Evolutionary conservation across 1,140 invertebrate genomes (phyloP).

Genomic region (Drosophila repleta): DNA sequence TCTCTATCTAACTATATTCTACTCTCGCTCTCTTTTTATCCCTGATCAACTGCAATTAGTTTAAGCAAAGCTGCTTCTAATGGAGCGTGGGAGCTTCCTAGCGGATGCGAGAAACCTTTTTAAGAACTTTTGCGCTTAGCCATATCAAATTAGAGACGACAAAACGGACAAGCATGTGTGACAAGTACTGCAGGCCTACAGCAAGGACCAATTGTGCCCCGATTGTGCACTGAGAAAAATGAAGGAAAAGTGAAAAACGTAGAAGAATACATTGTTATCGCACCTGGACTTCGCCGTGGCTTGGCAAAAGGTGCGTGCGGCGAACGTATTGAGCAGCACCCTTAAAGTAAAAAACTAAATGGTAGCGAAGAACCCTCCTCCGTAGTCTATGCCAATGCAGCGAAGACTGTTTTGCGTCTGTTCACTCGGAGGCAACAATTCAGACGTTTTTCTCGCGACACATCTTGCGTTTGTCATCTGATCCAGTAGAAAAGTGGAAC

Average conservation of each 20-base stretch:
- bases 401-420: neutral
- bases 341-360: constrained; percentile 62
- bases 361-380: constrained; percentile 51
- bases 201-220: constrained; percentile 66
- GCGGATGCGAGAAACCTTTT: constrained; percentile 12
- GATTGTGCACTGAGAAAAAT: constrained; percentile 45
- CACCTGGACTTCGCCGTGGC: constrained; percentile 63
- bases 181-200: too few relatives aligned
- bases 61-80: constrained; percentile 34
- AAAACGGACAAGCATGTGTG: neutral
- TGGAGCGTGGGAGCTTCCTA: constrained; percentile 72
- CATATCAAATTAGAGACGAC: constrained; percentile 41
- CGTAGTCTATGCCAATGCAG: neutral
- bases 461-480: neutral
- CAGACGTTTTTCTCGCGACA: constrained; percentile 42
- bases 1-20: neutral
- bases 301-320: constrained; percentile 53
- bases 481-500: constrained; percentile 59
- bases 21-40: neutral
- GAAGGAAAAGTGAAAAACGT: constrained; percentile 28
- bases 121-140: constrained; percentile 11
- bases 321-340: constrained; percentile 60
- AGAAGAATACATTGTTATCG: constrained; percentile 20
- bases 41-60: constrained; percentile 62
- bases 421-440: constrained; percentile 48